These are phyloP conservation scores for Pycnonotus jocosus DNA, from an alignment of 2,113 vertebrate genomes.

Conservation along the genomic window DNA sequence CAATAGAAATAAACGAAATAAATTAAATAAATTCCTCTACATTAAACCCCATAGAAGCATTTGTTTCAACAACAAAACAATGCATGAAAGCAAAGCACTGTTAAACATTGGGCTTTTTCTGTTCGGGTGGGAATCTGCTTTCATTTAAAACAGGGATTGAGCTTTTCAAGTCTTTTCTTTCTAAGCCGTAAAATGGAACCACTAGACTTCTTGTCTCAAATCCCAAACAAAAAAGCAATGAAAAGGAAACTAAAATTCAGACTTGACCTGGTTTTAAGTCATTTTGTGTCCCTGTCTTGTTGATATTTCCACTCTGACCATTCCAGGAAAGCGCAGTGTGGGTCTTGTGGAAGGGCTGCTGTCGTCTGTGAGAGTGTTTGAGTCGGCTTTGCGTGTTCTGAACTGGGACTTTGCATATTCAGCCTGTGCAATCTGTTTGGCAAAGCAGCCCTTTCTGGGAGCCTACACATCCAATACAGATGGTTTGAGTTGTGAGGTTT, in stretches of 20 bases:
- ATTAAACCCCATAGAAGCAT: not conserved
- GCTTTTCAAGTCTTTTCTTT: not conserved
- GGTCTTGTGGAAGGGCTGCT: not conserved
- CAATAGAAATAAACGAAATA: not conserved
- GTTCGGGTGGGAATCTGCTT: not conserved
- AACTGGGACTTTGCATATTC: fast-evolving
- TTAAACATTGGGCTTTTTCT: not conserved
- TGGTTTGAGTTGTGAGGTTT: not conserved
- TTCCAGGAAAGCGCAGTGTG: not conserved
- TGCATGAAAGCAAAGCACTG: not conserved
- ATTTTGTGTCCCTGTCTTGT: not conserved
- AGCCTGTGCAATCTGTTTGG: not conserved
- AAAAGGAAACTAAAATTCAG: not conserved
- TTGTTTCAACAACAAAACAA: not conserved
- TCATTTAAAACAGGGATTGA: not conserved
- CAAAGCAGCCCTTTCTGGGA: not conserved
- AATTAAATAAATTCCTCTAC: not conserved
- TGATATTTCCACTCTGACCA: not conserved
- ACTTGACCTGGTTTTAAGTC: not conserved
- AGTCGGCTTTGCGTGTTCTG: fast-evolving
- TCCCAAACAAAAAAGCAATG: not conserved
- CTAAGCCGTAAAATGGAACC: not conserved
- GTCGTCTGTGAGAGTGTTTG: not conserved
- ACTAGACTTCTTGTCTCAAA: not conserved
- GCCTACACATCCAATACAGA: not conserved